Evolutionary conservation across 2,797 vertebrate genomes (phyloP), one percentile per base, ranked within the genome.

Genomic region (Lepus oiostolus): DNA sequence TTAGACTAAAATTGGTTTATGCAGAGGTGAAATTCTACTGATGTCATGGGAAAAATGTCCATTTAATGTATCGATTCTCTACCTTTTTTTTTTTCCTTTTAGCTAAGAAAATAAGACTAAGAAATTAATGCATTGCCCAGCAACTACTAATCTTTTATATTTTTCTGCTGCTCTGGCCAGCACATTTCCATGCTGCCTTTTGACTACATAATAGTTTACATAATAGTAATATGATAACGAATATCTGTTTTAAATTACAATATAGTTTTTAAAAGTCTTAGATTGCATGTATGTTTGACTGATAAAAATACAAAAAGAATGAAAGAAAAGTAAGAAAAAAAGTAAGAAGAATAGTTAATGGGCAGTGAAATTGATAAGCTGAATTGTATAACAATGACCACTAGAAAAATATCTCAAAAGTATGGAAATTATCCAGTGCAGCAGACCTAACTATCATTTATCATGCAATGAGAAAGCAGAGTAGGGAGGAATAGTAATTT

Each of bases 401-500:
- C 74, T 22, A 77, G 77, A 96, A 93, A 92, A 94, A 74, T 92
- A 91, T 84, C 88, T 96, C 70, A 67, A 58, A 96, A 94, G 91
- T 89, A 93, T 89, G 95, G 91, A 95, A 95, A 95, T 92, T 92
- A 90, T 72, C 71, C 81, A 87, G 21, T 28, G 63, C 35, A 89
- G 80, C n/a, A 82, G 89, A 92, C 58, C 62, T 87, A 84, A n/a
- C 85, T 79, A 83, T 96, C 85, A 94, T 94, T 97, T 94, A 95
- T 96, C 90, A 87, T 76, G 75, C 81, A 95, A 65, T 67, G 88
- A 83, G 75, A 86, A 91, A 91, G 84, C 70, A 80, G 88, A 90
- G 35, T 68, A 52, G 75, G 85, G 96, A 62, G 88, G 80, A 90
- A 95, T 24, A 88, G 85, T 88, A 85, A 95, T 96, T 97, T 90